Percentiles rank a stretch among this genome's conserved stretches.
Conservation (phyloP, 2,888 invertebrate genomes). For the Patella pellucida region DNA sequence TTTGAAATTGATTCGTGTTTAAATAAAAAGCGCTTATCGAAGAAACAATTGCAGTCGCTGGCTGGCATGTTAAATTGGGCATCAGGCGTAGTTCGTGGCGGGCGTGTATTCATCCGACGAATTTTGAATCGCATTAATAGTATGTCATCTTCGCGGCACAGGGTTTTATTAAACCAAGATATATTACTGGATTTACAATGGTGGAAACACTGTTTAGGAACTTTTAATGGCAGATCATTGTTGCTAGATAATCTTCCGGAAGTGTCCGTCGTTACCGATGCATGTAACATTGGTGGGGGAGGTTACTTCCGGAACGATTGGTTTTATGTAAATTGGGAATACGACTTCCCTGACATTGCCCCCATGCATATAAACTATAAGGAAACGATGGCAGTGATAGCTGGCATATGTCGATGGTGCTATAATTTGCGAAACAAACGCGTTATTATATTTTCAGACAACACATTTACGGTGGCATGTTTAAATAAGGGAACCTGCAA, state of each 20-base stretch:
- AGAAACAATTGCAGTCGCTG: constrained; percentile 19
- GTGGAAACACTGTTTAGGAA: neutral
- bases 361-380: neutral
- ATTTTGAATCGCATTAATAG: constrained; percentile 5
- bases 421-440: neutral
- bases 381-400: neutral
- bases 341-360: neutral
- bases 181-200: neutral
- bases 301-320: neutral
- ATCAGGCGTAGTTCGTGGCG: constrained; percentile 26
- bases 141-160: neutral
- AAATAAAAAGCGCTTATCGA: constrained; percentile 12
- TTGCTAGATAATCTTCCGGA: neutral
- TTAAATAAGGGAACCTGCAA: constrained; percentile 1
- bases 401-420: neutral
- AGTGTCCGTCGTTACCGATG: neutral
- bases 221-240: neutral
- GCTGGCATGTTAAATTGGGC: constrained; percentile 28
- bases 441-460: neutral
- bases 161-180: neutral
- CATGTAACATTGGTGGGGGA: neutral
- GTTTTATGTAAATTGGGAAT: neutral
- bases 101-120: constrained; percentile 26
- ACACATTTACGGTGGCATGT: neutral
- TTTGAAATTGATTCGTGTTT: neutral